A percentile compares a stretch with the other conserved stretches of the same genome.
Conservation (phyloP, 2,113 vertebrate species). For the Atractosteus spatula region DNA sequence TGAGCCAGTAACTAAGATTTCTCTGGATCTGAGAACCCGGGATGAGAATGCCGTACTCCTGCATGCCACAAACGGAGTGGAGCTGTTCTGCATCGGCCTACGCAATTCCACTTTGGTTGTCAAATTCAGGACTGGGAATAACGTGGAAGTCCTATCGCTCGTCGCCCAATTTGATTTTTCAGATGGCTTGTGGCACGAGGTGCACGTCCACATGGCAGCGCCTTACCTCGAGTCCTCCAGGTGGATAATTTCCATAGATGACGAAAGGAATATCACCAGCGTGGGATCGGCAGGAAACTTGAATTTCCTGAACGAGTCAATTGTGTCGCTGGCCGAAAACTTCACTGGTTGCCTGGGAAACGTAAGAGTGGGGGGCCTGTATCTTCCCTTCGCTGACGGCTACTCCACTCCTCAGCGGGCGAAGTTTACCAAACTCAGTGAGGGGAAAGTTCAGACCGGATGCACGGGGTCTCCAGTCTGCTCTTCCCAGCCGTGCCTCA, state of each 20-base stretch:
- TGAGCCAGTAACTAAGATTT: constrained; percentile 62
- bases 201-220: constrained; percentile 68
- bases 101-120: constrained; percentile 73
- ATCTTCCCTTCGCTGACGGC: constrained; percentile 68
- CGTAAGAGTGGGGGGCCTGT: constrained; percentile 76
- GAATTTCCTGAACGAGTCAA: constrained; percentile 72
- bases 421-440: constrained; percentile 56
- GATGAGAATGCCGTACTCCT: constrained; percentile 74
- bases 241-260: constrained; percentile 77
- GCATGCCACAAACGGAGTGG: constrained; percentile 46
- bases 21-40: constrained; percentile 77
- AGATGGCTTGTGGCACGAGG: constrained; percentile 81
- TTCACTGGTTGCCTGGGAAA: constrained; percentile 86
- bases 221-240: constrained; percentile 43
- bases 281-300: constrained; percentile 58
- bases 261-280: constrained; percentile 44
- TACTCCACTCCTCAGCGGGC: constrained; percentile 51
- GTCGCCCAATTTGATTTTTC: constrained; percentile 54
- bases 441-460: constrained; percentile 51
- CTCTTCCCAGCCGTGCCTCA: constrained; percentile 71
- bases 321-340: constrained; percentile 72
- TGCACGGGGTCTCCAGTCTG: constrained; percentile 75
- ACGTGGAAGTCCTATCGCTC: constrained; percentile 63
- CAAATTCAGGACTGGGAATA: constrained; percentile 65
- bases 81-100: constrained; percentile 74